Base-by-base conservation (phyloP, 2,888 invertebrate species). In the Eupithecia pulchellata region DNA sequence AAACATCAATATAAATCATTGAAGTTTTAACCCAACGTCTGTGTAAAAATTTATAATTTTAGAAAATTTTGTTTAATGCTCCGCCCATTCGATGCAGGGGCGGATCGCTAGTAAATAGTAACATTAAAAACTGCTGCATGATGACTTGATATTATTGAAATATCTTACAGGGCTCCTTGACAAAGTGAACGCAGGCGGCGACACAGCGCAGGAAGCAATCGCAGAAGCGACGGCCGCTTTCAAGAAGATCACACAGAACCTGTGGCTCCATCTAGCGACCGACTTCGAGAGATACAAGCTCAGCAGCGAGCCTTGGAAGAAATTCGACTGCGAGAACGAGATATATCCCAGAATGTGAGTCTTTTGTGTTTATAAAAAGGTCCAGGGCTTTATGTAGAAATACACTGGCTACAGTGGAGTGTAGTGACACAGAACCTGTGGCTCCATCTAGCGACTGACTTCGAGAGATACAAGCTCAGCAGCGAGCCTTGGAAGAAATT, bases 391-490 rank as follows among this genome's bases (percentile, higher is more conserved):
- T n/a, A n/a, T n/a, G n/a, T n/a, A n/a, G n/a, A n/a, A n/a, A n/a
- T n/a, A n/a, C n/a, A n/a, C n/a, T n/a, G n/a, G n/a, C n/a, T n/a
- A n/a, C n/a, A n/a, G n/a, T n/a, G n/a, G n/a, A n/a, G n/a, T n/a
- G n/a, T n/a, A n/a, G n/a, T n/a, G n/a, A n/a, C n/a, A n/a, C 82
- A 91, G 64, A 95, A 95, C 0, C 87, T 92, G n/a, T 95, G 96
- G 79, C 86, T 98, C 9, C 97, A 98, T 84, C 89, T 98, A 73
- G 96, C 97, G 1, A 95, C 96, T 0, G 96, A 97, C 87, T 94
- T 97, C 17, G 95, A 96, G 32, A 94, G 95, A 78, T 91, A 97
- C 76, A 90, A 93, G 71, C 87, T 95, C 2, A 92, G 95, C 36
- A 91, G 95, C 0, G 89, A 90, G 47, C 93, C 95, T 0, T 96